These are phyloP conservation scores for Heliconius cydno DNA, from an alignment of 2,888 invertebrate genomes.

Conservation along the genomic window DNA sequence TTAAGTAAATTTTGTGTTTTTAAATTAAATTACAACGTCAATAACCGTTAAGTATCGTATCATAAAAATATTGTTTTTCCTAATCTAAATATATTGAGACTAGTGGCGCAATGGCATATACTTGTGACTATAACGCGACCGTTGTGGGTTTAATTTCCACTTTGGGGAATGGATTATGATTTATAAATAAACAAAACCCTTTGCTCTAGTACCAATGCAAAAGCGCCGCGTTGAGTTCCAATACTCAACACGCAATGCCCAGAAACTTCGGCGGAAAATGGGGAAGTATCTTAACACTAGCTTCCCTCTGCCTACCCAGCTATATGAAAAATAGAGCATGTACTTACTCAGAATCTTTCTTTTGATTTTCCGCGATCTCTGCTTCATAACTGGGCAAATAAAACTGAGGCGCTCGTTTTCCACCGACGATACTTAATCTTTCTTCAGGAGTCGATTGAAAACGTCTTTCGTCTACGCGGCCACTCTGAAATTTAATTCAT, in stretches of 20 bases:
- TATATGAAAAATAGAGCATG: no score
- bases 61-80: not conserved
- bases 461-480: conserved; percentile 93
- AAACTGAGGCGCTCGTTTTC: conserved; percentile 98
- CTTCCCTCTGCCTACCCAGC: no score
- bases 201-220: no score
- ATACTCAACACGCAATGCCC: no score
- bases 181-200: no score
- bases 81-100: not conserved
- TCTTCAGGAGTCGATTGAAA: conserved; percentile 97
- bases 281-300: no score
- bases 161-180: no score
- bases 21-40: not conserved
- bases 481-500: conserved; percentile 83
- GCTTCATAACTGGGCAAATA: conserved; percentile 97
- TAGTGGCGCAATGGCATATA: no score
- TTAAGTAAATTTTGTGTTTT: not conserved
- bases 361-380: conserved; percentile 98
- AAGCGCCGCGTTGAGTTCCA: no score
- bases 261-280: no score
- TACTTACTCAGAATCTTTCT: conserved; percentile 97
- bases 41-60: not conserved
- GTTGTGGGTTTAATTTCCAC: no score
- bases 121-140: no score
- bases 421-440: conserved; percentile 96